A percentile compares a stretch with the other conserved stretches of the same genome.
These are phyloP conservation scores for Caloenas nicobarica DNA, from an alignment of 2,113 vertebrate genomes.

Conservation along the genomic window DNA sequence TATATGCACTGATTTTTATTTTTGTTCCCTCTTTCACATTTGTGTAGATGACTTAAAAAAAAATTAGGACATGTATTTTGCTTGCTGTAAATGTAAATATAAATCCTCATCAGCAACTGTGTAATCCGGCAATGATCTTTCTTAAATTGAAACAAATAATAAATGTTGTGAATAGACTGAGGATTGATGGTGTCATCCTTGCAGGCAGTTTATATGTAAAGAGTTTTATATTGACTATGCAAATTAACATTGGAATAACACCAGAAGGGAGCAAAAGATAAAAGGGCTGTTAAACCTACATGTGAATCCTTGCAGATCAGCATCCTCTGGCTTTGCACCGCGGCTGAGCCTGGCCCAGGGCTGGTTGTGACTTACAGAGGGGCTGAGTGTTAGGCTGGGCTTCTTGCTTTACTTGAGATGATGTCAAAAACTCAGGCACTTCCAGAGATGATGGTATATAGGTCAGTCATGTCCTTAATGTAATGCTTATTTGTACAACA, in stretches of 20 bases:
- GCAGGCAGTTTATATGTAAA: slow-evolving; percentile 40
- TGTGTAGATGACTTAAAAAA: background rate
- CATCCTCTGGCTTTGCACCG: background rate
- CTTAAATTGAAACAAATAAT: slow-evolving; percentile 48
- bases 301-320: background rate
- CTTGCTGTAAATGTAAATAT: slow-evolving; percentile 55
- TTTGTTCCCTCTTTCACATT: background rate
- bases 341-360: background rate
- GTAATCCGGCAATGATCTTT: slow-evolving; percentile 35
- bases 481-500: accelerated
- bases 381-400: accelerated
- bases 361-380: accelerated
- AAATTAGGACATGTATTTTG: background rate
- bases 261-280: slow-evolving; percentile 49
- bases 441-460: background rate
- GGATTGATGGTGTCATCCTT: slow-evolving; percentile 56
- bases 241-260: slow-evolving; percentile 30
- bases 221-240: slow-evolving; percentile 43
- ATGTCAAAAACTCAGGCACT: background rate
- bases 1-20: background rate
- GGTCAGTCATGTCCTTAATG: background rate
- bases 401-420: background rate
- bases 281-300: slow-evolving; percentile 16
- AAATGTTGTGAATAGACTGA: slow-evolving; percentile 21
- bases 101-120: slow-evolving; percentile 52